phyloP scores from a whole-genome alignment of 2,888 invertebrate species.

The Brenthis ino region DNA sequence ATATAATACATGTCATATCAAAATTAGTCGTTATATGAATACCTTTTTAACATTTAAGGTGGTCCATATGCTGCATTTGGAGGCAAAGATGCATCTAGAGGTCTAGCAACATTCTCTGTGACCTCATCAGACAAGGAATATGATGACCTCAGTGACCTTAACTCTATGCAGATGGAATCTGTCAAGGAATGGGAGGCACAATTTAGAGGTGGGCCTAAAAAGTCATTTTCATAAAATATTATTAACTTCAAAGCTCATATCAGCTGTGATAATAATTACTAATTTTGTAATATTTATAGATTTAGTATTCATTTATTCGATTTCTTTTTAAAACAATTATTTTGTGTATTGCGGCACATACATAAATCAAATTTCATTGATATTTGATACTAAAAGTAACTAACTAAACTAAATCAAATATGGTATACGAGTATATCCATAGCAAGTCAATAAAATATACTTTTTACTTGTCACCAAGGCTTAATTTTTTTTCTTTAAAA shows the following conservation, averaged over 20 bases:
- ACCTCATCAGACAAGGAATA: slow-evolving; percentile 90
- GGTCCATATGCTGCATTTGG: slow-evolving; percentile 97
- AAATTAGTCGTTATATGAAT: background rate
- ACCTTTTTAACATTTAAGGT: slow-evolving; percentile 77
- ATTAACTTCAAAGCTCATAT: background rate
- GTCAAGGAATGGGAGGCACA: slow-evolving; percentile 98
- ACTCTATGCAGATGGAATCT: slow-evolving; percentile 96
- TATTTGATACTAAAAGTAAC: too few species aligned
- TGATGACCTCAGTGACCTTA: slow-evolving; percentile 97
- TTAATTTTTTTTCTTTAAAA: too few species aligned
- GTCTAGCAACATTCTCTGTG: slow-evolving; percentile 96
- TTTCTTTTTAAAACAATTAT: too few species aligned
- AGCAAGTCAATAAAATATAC: too few species aligned
- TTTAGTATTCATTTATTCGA: too few species aligned
- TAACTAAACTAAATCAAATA: too few species aligned
- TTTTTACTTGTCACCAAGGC: too few species aligned
- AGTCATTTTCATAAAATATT: background rate
- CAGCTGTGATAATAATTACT: background rate
- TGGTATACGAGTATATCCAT: too few species aligned
- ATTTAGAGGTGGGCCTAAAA: slow-evolving; percentile 88
- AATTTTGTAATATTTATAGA: too few species aligned
- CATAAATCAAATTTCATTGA: too few species aligned
- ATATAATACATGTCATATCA: too few species aligned
- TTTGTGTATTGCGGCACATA: too few species aligned
- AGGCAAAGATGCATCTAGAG: slow-evolving; percentile 97